A percentile compares a stretch with the other conserved stretches of the same genome.
Evolutionary conservation across 64 coral and sea anemone species (phyloP).

Genomic region (Stichodactyla mertensii): DNA sequence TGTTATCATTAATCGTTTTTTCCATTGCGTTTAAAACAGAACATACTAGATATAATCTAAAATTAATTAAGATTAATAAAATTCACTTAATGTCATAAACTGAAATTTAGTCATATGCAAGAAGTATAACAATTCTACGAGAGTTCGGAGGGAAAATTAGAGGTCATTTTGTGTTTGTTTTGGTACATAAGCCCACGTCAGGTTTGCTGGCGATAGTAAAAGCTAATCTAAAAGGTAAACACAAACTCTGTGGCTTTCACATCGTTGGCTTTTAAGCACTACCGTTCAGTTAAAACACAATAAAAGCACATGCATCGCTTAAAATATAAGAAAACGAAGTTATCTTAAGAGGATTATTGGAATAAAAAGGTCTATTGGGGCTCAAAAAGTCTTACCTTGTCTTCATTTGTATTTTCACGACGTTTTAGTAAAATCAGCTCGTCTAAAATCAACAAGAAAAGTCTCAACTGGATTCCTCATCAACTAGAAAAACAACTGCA

Average conservation of each 20-base stretch:
- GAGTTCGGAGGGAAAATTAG: neutral
- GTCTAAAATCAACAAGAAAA: conserved; percentile 36
- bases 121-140: too few species aligned
- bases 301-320: neutral
- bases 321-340: neutral
- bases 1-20: too few species aligned
- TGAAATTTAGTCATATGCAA: too few species aligned
- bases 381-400: neutral
- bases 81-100: too few species aligned
- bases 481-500: neutral
- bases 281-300: neutral
- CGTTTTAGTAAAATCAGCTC: conserved; percentile 74
- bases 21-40: too few species aligned
- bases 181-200: neutral
- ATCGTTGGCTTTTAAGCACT: neutral
- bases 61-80: too few species aligned
- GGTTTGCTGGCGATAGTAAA: neutral
- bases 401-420: conserved; percentile 16
- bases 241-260: neutral
- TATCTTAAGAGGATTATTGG: neutral
- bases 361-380: neutral
- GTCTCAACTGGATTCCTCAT: neutral
- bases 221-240: neutral
- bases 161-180: neutral
- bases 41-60: too few species aligned